Percentiles rank a stretch among this genome's conserved stretches.
phyloP scores from a whole-genome alignment of 2,888 invertebrate species.

The Hirtodrosophila histrioides region DNA sequence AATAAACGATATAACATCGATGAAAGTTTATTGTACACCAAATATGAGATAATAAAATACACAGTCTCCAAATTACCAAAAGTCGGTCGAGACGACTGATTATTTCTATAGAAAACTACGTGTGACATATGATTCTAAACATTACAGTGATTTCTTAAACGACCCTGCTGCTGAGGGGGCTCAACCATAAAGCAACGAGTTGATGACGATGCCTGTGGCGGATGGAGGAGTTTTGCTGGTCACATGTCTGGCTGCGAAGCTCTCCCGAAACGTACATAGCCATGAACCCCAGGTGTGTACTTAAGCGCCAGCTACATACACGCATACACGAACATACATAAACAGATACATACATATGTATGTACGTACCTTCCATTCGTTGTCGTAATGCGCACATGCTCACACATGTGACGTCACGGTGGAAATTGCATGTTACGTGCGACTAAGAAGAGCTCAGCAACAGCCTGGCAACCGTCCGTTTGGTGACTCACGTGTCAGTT shows the following conservation, averaged over 20 bases:
- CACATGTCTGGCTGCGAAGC: conserved; percentile 2
- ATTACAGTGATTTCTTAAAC: too few relatives aligned
- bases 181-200: neutral
- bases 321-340: conserved; percentile 2
- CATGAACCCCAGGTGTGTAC: conserved; percentile 6
- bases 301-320: neutral
- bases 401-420: conserved; percentile 69
- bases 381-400: conserved; percentile 70
- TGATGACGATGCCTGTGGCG: neutral
- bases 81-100: too few relatives aligned
- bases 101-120: too few relatives aligned
- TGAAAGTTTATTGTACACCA: too few relatives aligned
- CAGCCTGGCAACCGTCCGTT: conserved; percentile 9
- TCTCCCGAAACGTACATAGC: neutral
- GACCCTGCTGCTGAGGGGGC: too few relatives aligned
- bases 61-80: too few relatives aligned
- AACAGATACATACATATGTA: neutral
- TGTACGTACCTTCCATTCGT: neutral
- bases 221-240: neutral
- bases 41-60: too few relatives aligned
- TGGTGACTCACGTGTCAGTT: conserved; percentile 38
- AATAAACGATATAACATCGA: too few relatives aligned
- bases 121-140: too few relatives aligned
- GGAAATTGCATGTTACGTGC: conserved; percentile 29
- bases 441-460: conserved; percentile 8